These are phyloP conservation scores for Mustelus asterias DNA, from an alignment of 2,113 vertebrate species.

Conservation along the genomic window DNA sequence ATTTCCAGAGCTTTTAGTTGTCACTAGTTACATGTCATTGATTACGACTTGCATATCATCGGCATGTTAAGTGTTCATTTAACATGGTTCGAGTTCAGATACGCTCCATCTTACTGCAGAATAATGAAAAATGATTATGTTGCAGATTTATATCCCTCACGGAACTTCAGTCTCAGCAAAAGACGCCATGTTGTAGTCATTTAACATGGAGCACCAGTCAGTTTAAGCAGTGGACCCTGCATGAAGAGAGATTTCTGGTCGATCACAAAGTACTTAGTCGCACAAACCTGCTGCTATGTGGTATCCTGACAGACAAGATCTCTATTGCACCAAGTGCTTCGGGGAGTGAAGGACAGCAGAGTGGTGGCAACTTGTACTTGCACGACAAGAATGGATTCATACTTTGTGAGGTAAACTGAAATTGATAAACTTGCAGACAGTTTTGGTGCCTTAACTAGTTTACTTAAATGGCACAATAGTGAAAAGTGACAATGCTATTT, in stretches of 20 bases:
- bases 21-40: not conserved
- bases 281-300: slow-evolving; percentile 68
- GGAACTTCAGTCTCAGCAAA: slow-evolving; percentile 60
- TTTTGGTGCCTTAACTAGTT: not conserved
- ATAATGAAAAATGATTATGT: not conserved
- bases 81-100: not conserved
- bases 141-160: slow-evolving; percentile 60
- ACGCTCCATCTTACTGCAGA: not conserved
- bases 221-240: slow-evolving; percentile 58
- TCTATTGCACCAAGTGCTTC: not conserved
- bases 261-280: slow-evolving; percentile 50
- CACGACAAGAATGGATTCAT: not conserved
- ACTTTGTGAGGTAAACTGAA: slow-evolving; percentile 29
- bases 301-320: slow-evolving; percentile 53
- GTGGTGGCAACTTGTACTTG: not conserved
- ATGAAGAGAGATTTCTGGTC: slow-evolving; percentile 50
- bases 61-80: not conserved
- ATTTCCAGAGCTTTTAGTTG: not conserved
- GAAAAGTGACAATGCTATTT: not conserved
- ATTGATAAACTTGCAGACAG: not conserved
- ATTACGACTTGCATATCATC: not conserved
- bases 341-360: not conserved
- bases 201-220: slow-evolving; percentile 65
- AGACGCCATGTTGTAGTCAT: slow-evolving; percentile 64
- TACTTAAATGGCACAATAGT: not conserved